These are phyloP conservation scores for Sarcophaga variegata DNA, from an alignment of 2,888 invertebrate genomes.

Conservation along the genomic window DNA sequence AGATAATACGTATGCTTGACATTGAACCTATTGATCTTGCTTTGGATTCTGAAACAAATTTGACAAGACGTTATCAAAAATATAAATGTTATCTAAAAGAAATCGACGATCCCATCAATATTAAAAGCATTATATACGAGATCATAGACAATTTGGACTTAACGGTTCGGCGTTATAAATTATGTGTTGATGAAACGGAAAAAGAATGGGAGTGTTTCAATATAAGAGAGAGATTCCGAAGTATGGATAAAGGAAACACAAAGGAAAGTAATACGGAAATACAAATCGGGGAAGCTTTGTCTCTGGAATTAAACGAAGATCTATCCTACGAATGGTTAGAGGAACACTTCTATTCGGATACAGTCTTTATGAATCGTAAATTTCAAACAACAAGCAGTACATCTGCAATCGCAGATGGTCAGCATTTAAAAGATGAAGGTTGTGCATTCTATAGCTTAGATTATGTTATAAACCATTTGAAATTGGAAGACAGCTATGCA, in stretches of 20 bases:
- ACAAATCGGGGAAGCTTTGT: background rate
- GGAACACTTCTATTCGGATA: constrained; percentile 32
- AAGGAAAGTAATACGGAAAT: background rate
- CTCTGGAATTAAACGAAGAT: background rate
- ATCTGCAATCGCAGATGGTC: constrained; percentile 28
- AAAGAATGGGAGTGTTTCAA: background rate
- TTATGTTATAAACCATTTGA: constrained; percentile 71
- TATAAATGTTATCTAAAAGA: constrained; percentile 72
- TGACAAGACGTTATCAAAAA: constrained; percentile 73
- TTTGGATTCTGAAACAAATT: constrained; percentile 71
- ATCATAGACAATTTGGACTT: constrained; percentile 75
- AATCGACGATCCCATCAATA: constrained; percentile 65
- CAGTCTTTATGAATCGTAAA: constrained; percentile 22
- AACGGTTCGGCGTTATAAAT: constrained; percentile 70
- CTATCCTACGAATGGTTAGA: background rate
- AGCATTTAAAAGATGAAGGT: constrained; percentile 18
- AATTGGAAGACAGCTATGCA: constrained; percentile 75
- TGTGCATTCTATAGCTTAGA: constrained; percentile 65
- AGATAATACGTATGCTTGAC: constrained; percentile 75
- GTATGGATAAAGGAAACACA: background rate
- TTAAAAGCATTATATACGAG: constrained; percentile 74
- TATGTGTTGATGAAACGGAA: constrained; percentile 44
- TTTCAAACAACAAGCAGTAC: background rate
- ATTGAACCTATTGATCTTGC: constrained; percentile 47
- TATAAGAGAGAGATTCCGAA: background rate